Evolutionary conservation across 2,888 invertebrate species (phyloP), one percentile per base, ranked within the genome.

Genomic region (Oscheius sp.): DNA sequence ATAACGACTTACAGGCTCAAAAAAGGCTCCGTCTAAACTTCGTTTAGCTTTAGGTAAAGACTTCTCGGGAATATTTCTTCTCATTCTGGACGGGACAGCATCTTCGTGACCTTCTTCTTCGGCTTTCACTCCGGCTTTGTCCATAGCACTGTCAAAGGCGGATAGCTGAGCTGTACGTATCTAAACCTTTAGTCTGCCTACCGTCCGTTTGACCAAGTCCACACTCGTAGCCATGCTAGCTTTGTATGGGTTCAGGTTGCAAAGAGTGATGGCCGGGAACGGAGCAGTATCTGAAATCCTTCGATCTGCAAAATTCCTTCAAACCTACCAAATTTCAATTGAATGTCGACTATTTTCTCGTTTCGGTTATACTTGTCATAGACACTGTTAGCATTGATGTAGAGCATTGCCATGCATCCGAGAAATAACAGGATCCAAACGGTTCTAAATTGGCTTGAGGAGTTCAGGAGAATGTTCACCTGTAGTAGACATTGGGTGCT

Each of bases 181-280:
- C 7, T 32, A 9, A 57, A 1, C 3, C 21, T 33, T 5, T 3
- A 37, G 11, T 3, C 42, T 59, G 58, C 79, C 50, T 37, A 85
- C 83, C 47, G 87, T 88, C 78, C 87, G 53, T 70, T 79, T 82
- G 3, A 88, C 84, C 10, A 87, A 66, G 55, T 85, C 85, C 11
- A 88, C 85, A 66, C 79, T 82, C 2, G 79, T 82, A 13, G 87
- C 86, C n/a, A 84, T 65, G 59, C 84, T 84, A 2, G 84, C 82
- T 79, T 87, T 88, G 79, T 88, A 88, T 2, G 88, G 88, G 75
- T 88, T 88, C 70, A 88, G 74, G 71, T 88, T 88, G 70, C 88
- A 88, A 3, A 88, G 47, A 2, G 87, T 87, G n/a, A 87, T 85
- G 1, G 87, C 86, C 9, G 87, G 87, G 71, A 87, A 87, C 1